Evolutionary conservation across 2,888 invertebrate genomes (phyloP).

Genomic region (Aphrophora alni): DNA sequence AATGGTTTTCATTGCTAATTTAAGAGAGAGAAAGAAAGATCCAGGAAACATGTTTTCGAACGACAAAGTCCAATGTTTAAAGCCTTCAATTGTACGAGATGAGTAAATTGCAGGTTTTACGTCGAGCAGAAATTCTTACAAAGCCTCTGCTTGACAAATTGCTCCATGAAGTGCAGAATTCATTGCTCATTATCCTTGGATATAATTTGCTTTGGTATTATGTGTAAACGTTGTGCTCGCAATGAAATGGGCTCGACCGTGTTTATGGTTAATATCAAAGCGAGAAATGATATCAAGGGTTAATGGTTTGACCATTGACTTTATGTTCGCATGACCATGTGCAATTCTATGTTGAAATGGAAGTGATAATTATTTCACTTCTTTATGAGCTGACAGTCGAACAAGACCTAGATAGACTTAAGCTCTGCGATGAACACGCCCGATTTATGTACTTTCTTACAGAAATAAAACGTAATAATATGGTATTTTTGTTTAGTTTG

Average conservation of each 20-base stretch:
- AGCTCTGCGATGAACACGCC: background rate
- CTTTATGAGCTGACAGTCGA: background rate
- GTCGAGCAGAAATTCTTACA: background rate
- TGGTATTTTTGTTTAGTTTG: too few relatives aligned
- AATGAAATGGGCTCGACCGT: background rate
- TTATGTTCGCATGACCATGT: background rate
- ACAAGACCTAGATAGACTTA: background rate
- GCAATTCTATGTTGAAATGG: background rate
- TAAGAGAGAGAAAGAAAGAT: too few relatives aligned
- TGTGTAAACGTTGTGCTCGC: background rate
- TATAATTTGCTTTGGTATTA: background rate
- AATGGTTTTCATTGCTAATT: too few relatives aligned
- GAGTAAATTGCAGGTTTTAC: background rate
- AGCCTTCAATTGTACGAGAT: background rate
- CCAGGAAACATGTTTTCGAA: too few relatives aligned
- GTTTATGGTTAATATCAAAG: background rate
- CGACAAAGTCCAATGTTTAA: too few relatives aligned
- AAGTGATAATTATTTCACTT: background rate
- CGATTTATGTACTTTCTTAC: too few relatives aligned
- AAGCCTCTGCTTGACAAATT: background rate
- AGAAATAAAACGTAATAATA: too few relatives aligned
- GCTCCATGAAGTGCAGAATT: background rate
- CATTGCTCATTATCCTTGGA: background rate
- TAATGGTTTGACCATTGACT: background rate
- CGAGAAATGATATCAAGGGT: background rate